A percentile compares a stretch with the other conserved stretches of the same genome.
These are phyloP conservation scores for Lophius americanus DNA, from an alignment of 2,797 vertebrate species.

Conservation along the genomic window DNA sequence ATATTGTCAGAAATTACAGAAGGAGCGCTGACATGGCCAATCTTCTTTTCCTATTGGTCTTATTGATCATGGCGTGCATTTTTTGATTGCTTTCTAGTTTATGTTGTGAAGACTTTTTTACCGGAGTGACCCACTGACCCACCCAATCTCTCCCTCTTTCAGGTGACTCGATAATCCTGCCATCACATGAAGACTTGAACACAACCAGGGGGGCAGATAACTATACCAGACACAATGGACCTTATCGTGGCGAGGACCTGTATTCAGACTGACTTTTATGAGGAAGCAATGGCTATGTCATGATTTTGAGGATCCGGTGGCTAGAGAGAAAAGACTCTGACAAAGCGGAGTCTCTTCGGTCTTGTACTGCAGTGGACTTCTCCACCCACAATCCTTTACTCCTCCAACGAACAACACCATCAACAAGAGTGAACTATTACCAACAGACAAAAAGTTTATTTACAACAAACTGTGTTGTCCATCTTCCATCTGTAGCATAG, in stretches of 20 bases:
- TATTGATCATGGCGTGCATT: too few species aligned
- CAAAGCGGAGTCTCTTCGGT: conserved; percentile 44
- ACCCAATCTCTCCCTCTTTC: conserved; percentile 42
- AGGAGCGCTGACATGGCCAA: too few species aligned
- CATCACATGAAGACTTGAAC: conserved; percentile 27
- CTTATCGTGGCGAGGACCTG: conserved; percentile 41
- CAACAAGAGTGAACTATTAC: conserved; percentile 49
- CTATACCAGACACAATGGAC: conserved; percentile 64
- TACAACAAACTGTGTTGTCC: conserved; percentile 55
- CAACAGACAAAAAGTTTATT: conserved; percentile 45
- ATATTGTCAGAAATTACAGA: too few species aligned
- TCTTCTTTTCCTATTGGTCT: too few species aligned
- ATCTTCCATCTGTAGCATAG: conserved; percentile 64
- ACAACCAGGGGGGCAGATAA: conserved; percentile 31
- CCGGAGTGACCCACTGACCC: conserved; percentile 25
- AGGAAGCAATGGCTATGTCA: conserved; percentile 51
- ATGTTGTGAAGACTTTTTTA: too few species aligned
- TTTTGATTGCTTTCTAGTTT: too few species aligned
- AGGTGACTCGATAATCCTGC: conserved; percentile 85
- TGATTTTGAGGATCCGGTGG: conserved; percentile 61
- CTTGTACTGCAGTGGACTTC: conserved; percentile 47
- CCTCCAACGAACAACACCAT: conserved; percentile 46
- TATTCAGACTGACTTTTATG: conserved; percentile 52
- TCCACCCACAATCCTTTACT: conserved; percentile 62
- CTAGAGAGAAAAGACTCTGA: conserved; percentile 62